Evolutionary conservation across 2,113 vertebrate species (phyloP).

Genomic region (Puntigrus tetrazona): DNA sequence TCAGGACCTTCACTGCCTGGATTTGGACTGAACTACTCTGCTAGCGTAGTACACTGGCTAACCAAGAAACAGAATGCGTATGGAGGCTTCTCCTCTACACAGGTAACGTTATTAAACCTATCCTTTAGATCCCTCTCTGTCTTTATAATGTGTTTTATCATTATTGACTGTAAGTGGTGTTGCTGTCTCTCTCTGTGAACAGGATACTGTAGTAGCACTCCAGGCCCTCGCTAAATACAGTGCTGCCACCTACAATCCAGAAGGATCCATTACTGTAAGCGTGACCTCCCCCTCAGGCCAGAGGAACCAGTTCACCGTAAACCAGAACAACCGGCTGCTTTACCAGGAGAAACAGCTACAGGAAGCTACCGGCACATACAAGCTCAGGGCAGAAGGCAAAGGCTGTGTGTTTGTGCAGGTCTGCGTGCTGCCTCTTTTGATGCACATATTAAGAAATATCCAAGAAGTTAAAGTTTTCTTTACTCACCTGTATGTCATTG

Average conservation of each 20-base stretch:
- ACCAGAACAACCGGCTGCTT: constrained; percentile 77
- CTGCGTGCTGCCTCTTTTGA: constrained; percentile 11
- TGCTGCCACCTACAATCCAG: constrained; percentile 63
- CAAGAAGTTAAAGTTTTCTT: neutral
- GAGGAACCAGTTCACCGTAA: constrained; percentile 73
- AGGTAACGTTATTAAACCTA: constrained; percentile 70
- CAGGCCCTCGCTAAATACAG: constrained; percentile 85
- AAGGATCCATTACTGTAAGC: constrained; percentile 63
- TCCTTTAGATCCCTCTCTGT: neutral
- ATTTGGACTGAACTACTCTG: constrained; percentile 69
- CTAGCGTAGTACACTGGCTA: constrained; percentile 81
- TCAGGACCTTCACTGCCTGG: constrained; percentile 59
- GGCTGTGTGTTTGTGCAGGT: constrained; percentile 82
- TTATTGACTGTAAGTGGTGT: neutral
- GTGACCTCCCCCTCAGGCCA: constrained; percentile 71
- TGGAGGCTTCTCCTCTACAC: constrained; percentile 85
- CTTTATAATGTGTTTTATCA: neutral
- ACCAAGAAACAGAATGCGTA: constrained; percentile 80
- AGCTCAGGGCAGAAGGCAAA: constrained; percentile 68
- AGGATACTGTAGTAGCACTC: constrained; percentile 89
- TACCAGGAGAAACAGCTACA: constrained; percentile 78
- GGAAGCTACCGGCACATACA: constrained; percentile 74
- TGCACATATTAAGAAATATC: neutral
- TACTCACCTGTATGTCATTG: neutral
- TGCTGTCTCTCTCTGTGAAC: constrained; percentile 2